These are phyloP conservation scores for Lepidochitona cinerea DNA, from an alignment of 2,888 invertebrate species.

Conservation along the genomic window DNA sequence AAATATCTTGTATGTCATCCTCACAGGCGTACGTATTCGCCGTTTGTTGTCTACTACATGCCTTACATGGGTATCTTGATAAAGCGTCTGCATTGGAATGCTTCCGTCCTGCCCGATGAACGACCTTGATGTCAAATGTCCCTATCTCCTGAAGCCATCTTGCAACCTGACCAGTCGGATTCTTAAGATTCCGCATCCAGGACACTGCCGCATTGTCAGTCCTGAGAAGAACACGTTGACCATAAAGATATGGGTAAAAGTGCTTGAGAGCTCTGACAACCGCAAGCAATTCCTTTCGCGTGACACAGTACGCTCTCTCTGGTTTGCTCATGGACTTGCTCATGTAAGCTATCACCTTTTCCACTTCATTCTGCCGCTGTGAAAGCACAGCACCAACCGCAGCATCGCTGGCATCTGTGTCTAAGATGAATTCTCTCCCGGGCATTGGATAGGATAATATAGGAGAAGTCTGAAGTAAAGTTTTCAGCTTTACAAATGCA, in stretches of 20 bases:
- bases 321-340: not conserved
- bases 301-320: not conserved
- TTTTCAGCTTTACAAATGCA: not conserved
- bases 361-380: not conserved
- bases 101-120: not conserved
- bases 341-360: not conserved
- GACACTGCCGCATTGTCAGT: conserved; percentile 8
- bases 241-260: conserved; percentile 7
- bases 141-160: not conserved
- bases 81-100: not conserved
- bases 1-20: too few species aligned
- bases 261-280: conserved; percentile 4
- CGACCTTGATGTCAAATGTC: not conserved
- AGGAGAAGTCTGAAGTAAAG: not conserved
- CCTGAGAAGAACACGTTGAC: not conserved
- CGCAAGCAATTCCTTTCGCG: not conserved
- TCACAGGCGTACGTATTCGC: too few species aligned
- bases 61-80: not conserved
- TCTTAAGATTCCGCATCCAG: not conserved
- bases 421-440: not conserved
- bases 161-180: not conserved
- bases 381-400: not conserved
- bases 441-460: not conserved
- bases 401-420: not conserved
- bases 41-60: not conserved